Evolutionary conservation across 2,888 invertebrate species (phyloP), one percentile per base, ranked within the genome.

Genomic region (Rhorus exstirpatorius): DNA sequence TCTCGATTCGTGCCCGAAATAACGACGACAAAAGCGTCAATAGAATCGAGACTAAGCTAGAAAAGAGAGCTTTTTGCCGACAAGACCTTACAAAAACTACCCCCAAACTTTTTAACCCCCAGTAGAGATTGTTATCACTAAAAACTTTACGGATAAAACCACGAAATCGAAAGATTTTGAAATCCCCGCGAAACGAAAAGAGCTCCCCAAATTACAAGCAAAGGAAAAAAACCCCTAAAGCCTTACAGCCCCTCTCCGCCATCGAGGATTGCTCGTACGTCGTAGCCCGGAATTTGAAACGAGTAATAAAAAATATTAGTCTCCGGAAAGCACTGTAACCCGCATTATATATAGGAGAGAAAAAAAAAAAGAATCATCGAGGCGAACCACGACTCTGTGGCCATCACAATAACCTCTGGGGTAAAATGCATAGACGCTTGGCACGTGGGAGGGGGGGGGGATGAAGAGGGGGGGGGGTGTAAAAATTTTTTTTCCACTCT

Each of bases 371-470:
- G 21, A 4, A 10, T 49, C 24, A 38, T 1, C 17, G 3, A 14
- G 31, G 51, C 41, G 51, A 41, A 6, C 31, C 31, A 31, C 31
- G 31, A 31, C 31, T 31, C 17, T 26, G 19, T 60, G 67, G 49
- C 55, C 31, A 51, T 58, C 31, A 35, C 72, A 41, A 76, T 46
- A 46, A 49, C 31, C 38, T 31, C 31, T n/a, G 31, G 55, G 65
- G 12, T 35, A 46, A 44, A 71, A 58, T 31, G 1, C 17, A 51
- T 10, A 10, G 12, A 7, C 6, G 10, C 17, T 3, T n/a, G 10
- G 7, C 1, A 14, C 10, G n/a, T 19, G 14, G 35, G 24, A 38
- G 26, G 51, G n/a, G 21, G 17, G 4, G 55, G 51, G 65, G 24
- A 0, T 21, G 46, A 31, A 31, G 3, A 31, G 31, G 31, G 17